Percentiles rank a stretch among this genome's conserved stretches.
Conservation (phyloP, 2,797 vertebrate genomes). For the Chromobotia macracanthus region DNA sequence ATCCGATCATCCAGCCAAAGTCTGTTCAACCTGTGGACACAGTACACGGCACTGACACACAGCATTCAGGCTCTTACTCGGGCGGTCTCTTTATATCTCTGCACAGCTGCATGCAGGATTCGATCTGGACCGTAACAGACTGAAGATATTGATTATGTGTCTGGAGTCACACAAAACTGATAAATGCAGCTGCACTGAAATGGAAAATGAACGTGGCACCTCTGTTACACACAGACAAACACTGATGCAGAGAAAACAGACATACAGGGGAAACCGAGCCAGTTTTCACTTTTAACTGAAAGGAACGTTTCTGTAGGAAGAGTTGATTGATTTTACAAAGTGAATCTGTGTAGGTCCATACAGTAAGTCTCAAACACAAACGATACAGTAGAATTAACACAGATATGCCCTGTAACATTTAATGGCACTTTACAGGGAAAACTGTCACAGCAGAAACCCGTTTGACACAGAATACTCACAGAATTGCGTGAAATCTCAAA, state of each 20-base stretch:
- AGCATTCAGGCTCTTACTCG: background rate
- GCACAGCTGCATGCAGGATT: background rate
- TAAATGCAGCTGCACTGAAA: conserved; percentile 17
- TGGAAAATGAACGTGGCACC: background rate
- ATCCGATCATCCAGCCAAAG: conserved; percentile 55
- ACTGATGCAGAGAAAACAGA: background rate
- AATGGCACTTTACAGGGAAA: background rate
- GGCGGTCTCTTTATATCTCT: conserved; percentile 12
- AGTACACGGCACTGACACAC: conserved; percentile 59
- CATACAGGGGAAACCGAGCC: background rate
- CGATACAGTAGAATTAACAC: background rate
- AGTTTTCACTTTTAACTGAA: background rate
- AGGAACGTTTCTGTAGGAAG: too few relatives aligned
- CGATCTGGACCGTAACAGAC: background rate
- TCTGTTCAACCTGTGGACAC: conserved; percentile 71
- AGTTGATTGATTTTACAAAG: too few relatives aligned
- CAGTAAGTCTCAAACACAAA: background rate
- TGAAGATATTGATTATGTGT: conserved; percentile 36
- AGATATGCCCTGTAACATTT: background rate
- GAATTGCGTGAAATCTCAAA: background rate
- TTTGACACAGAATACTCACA: background rate
- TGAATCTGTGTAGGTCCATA: too few relatives aligned
- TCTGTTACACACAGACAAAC: background rate
- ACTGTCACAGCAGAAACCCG: background rate
- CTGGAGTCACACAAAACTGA: conserved; percentile 1